phyloP scores from a whole-genome alignment of 1,140 invertebrate genomes.

The Papilio glaucus region DNA sequence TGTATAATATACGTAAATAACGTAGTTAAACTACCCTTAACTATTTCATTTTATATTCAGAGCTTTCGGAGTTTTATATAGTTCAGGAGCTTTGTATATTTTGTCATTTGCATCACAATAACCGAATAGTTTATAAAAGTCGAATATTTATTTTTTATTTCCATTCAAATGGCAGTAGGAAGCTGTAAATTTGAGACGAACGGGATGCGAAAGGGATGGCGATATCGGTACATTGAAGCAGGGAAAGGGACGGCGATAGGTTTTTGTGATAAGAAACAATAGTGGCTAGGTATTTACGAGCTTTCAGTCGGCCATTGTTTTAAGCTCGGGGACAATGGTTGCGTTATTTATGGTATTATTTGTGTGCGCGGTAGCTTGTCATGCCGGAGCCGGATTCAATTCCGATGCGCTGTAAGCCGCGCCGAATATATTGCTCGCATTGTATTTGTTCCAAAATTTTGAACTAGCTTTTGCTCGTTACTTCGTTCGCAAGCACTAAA shows the following conservation, averaged over 20 bases:
- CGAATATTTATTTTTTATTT: slow-evolving; percentile 6
- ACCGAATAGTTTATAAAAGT: slow-evolving; percentile 5
- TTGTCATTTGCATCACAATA: slow-evolving; percentile 4
- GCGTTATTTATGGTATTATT: slow-evolving; percentile 46
- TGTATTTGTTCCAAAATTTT: not conserved
- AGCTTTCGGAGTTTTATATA: not conserved
- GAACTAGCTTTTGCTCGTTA: too few relatives aligned
- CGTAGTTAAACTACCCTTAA: too few relatives aligned
- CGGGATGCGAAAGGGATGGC: slow-evolving; percentile 30
- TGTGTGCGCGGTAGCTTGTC: slow-evolving; percentile 42
- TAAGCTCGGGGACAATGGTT: slow-evolving; percentile 39
- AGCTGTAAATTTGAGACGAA: slow-evolving; percentile 41
- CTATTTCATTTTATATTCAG: not conserved
- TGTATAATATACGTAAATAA: too few relatives aligned
- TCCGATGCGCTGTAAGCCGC: slow-evolving; percentile 29
- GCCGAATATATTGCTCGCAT: slow-evolving; percentile 17
- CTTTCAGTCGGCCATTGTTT: slow-evolving; percentile 48
- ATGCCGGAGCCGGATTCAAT: slow-evolving; percentile 23
- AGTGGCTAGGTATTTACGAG: slow-evolving; percentile 47
- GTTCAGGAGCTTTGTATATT: too few relatives aligned
- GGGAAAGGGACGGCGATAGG: slow-evolving; percentile 38
- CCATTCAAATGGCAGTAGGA: slow-evolving; percentile 38
- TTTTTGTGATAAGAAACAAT: slow-evolving; percentile 51
- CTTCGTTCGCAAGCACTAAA: too few relatives aligned
- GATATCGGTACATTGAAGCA: not conserved